phyloP scores from a whole-genome alignment of 92 coral and sea anemone genomes.

The Phenganax subtilis region DNA sequence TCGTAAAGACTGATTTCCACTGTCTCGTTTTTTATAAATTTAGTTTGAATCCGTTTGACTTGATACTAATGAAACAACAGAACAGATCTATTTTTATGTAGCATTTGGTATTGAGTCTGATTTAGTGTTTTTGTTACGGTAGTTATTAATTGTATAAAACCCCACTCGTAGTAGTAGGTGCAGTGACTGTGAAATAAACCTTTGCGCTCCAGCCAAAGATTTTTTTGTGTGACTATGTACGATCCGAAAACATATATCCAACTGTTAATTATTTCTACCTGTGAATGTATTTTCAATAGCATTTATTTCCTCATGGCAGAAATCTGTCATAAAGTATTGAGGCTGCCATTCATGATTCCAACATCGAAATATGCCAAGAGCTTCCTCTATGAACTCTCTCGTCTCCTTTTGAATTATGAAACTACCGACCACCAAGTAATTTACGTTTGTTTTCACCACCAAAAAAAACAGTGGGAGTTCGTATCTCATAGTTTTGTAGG shows the following conservation, averaged over 20 bases:
- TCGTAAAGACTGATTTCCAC: no score
- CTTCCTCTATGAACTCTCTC: conserved; percentile 44
- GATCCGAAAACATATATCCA: neutral
- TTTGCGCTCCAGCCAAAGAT: no score
- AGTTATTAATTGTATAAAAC: no score
- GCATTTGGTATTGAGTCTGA: no score
- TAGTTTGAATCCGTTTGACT: no score
- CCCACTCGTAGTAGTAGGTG: no score
- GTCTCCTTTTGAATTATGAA: conserved; percentile 53
- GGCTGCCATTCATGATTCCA: conserved; percentile 56
- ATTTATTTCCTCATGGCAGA: conserved; percentile 58
- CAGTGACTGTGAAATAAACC: no score
- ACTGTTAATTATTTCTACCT: conserved; percentile 15
- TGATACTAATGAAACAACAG: no score
- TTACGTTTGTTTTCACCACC: conserved; percentile 49
- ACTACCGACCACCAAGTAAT: conserved; percentile 48
- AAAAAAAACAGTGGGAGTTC: conserved; percentile 55
- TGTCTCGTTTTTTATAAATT: no score
- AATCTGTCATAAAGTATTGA: conserved; percentile 52
- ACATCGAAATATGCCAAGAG: conserved; percentile 41
- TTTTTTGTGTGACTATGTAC: no score
- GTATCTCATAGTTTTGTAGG: conserved; percentile 59
- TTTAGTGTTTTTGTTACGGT: no score
- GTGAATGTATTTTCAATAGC: conserved; percentile 50
- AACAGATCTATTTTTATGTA: no score